Evolutionary conservation across 2,113 vertebrate species (phyloP).

Genomic region (Bathybates hornii): DNA sequence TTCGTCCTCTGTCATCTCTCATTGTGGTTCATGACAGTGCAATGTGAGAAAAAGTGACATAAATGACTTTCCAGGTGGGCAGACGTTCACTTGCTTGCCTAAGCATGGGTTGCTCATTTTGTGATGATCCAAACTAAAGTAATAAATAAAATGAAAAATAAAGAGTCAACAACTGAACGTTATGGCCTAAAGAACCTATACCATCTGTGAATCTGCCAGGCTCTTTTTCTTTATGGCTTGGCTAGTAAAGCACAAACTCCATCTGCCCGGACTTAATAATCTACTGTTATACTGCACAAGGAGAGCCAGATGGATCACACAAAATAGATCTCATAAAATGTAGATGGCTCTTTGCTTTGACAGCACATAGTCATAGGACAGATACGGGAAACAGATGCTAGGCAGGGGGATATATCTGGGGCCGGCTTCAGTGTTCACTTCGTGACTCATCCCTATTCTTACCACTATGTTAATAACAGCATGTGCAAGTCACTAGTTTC

Average conservation of each 20-base stretch:
- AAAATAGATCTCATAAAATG: constrained; percentile 2
- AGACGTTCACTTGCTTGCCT: not conserved
- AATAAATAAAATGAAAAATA: not conserved
- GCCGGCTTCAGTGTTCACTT: not conserved
- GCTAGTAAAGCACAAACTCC: not conserved
- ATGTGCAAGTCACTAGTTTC: constrained; percentile 12
- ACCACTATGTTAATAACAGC: constrained; percentile 14
- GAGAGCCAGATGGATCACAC: not conserved
- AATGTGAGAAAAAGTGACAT: not conserved
- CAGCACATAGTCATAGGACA: not conserved
- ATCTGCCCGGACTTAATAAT: not conserved
- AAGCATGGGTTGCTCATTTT: not conserved
- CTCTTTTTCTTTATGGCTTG: not conserved
- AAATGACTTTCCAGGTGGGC: not conserved
- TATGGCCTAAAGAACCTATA: not conserved
- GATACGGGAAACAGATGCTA: constrained; percentile 17
- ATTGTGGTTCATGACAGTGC: not conserved
- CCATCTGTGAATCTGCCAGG: not conserved
- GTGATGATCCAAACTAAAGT: not conserved
- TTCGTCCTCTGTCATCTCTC: not conserved
- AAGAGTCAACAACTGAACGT: not conserved
- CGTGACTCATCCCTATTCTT: constrained; percentile 59
- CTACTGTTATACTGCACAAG: not conserved
- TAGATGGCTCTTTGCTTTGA: not conserved
- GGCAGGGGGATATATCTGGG: not conserved